Conservation (phyloP, 2,888 invertebrate genomes). For the Leptinotarsa rubiginosa region DNA sequence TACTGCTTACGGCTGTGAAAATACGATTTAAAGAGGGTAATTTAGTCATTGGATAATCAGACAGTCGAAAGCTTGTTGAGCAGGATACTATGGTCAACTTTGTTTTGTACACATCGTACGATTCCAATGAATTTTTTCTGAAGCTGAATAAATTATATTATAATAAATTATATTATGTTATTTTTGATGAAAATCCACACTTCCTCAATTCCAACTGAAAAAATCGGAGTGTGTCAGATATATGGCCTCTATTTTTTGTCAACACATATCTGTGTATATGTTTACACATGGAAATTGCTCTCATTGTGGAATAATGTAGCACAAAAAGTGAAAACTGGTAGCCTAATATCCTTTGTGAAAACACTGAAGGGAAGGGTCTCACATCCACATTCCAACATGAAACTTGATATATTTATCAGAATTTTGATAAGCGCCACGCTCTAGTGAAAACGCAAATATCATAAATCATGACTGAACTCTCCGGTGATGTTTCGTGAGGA, state of each 20-base stretch:
- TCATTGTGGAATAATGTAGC: background rate
- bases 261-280: background rate
- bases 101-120: too few species aligned
- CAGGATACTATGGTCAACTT: too few species aligned
- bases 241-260: background rate
- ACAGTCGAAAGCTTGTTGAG: too few species aligned
- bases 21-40: too few species aligned
- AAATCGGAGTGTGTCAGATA: too few species aligned
- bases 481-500: conserved; percentile 5
- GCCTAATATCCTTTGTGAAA: background rate
- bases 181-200: too few species aligned
- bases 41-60: too few species aligned
- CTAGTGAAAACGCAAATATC: conserved; percentile 45
- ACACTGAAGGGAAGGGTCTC: conserved; percentile 16
- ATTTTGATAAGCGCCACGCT: conserved; percentile 48
- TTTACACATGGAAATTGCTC: background rate
- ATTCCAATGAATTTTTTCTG: too few species aligned
- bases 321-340: background rate
- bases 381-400: conserved; percentile 24
- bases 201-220: too few species aligned
- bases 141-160: too few species aligned
- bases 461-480: conserved; percentile 41
- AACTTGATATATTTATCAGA: conserved; percentile 44
- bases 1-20: too few species aligned
- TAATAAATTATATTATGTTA: too few species aligned